phyloP scores from a whole-genome alignment of 2,113 vertebrate species.

The Amphiprion percula region DNA sequence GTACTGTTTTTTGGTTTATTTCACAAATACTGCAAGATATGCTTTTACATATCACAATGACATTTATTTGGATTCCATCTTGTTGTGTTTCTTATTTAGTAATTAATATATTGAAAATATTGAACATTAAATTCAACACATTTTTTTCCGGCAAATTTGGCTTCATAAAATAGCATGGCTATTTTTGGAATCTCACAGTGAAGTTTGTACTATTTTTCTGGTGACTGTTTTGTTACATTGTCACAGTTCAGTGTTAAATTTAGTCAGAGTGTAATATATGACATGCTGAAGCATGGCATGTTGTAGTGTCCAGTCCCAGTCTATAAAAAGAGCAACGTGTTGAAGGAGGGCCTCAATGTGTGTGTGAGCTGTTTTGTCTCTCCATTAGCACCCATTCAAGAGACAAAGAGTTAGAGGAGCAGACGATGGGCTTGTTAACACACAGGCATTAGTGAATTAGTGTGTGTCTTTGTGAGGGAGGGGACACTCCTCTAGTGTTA shows the following conservation, averaged over 20 bases:
- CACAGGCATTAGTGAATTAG: slow-evolving; percentile 74
- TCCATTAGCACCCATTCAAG: slow-evolving; percentile 79
- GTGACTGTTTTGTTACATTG: not conserved
- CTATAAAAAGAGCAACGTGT: slow-evolving; percentile 73
- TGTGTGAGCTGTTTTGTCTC: slow-evolving; percentile 75
- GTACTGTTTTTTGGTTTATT: no score
- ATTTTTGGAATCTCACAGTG: not conserved
- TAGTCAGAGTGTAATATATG: not conserved
- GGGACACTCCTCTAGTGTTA: slow-evolving; percentile 76
- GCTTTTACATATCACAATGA: not conserved
- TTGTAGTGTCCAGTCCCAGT: slow-evolving; percentile 8
- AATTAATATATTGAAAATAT: not conserved
- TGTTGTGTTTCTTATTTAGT: not conserved
- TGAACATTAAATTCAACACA: not conserved
- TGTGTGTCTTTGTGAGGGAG: slow-evolving; percentile 73
- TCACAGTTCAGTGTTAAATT: not conserved
- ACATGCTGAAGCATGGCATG: not conserved
- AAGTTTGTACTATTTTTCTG: not conserved
- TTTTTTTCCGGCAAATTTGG: not conserved
- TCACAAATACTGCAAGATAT: no score
- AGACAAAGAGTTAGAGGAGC: slow-evolving; percentile 79
- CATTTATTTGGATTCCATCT: not conserved
- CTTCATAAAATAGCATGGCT: no score
- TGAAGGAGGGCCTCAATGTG: slow-evolving; percentile 55
- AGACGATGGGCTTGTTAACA: slow-evolving; percentile 81